Evolutionary conservation across 2,797 vertebrate species (phyloP).

Genomic region (Ceyx erithaca): DNA sequence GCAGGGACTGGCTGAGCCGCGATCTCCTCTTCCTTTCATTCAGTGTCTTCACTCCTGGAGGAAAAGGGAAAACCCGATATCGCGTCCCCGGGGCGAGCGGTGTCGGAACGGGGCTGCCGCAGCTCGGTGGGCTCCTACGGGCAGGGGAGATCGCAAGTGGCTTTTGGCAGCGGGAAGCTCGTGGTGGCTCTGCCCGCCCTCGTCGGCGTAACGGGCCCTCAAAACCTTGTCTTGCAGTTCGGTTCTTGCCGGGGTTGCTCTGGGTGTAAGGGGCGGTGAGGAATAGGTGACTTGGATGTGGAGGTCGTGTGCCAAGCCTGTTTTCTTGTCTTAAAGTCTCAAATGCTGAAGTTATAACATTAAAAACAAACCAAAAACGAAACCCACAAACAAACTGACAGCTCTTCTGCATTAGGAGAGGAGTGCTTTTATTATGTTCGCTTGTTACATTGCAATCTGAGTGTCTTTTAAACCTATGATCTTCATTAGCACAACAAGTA

Average conservation of each 20-base stretch:
- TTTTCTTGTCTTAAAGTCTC: background rate
- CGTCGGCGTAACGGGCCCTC: no score
- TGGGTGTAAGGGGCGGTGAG: no score
- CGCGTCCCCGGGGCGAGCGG: background rate
- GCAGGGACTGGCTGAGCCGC: fast-evolving
- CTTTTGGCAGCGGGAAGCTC: no score
- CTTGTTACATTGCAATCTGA: background rate
- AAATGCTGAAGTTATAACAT: background rate
- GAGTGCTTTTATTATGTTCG: background rate
- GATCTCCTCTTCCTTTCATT: background rate
- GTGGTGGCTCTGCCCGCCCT: background rate
- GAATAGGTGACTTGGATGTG: background rate
- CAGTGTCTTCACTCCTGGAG: background rate
- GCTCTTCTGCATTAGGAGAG: background rate
- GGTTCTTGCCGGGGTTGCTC: background rate
- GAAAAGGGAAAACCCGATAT: no score
- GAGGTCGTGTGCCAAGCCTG: background rate
- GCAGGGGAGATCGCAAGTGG: no score
- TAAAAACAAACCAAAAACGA: background rate
- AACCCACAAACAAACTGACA: fast-evolving
- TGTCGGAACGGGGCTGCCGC: background rate
- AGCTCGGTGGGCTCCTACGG: background rate
- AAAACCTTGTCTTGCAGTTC: fast-evolving
- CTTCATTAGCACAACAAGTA: fast-evolving
- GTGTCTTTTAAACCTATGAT: background rate